Conservation (phyloP, 2,113 vertebrate species). For the Oxyruncus cristatus region DNA sequence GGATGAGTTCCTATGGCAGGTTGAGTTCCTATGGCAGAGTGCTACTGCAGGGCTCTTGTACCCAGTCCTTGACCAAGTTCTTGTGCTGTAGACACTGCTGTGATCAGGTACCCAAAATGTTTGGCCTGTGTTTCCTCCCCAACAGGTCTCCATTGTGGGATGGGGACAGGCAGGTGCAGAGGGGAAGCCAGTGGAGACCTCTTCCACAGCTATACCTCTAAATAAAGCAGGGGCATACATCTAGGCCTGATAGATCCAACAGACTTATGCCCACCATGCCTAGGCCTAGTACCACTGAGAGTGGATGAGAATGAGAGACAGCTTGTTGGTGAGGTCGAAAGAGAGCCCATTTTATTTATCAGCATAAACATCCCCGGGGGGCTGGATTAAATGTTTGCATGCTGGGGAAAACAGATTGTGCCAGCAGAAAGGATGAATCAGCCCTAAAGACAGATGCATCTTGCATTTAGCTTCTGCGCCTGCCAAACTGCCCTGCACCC, state of each 20-base stretch:
- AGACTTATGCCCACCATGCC: neutral
- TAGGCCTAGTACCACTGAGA: neutral
- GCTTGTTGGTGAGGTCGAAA: neutral
- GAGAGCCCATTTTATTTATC: neutral
- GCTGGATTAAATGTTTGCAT: neutral
- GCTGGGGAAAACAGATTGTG: conserved; percentile 14
- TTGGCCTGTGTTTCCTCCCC: neutral
- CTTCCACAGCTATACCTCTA: neutral
- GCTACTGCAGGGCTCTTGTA: neutral
- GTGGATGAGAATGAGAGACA: neutral
- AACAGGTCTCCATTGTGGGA: rapidly evolving
- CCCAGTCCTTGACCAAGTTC: neutral
- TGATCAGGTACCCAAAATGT: neutral
- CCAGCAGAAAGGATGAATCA: conserved; percentile 42
- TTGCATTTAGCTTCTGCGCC: neutral
- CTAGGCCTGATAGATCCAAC: neutral
- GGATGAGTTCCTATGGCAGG: neutral
- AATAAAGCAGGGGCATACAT: neutral
- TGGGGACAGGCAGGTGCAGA: neutral
- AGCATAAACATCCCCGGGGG: neutral
- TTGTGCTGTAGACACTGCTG: neutral
- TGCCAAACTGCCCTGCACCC: neutral
- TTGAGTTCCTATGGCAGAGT: neutral
- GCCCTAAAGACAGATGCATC: neutral
- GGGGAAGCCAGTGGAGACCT: neutral